These are phyloP conservation scores for Drosophila dives DNA, from an alignment of 2,888 invertebrate genomes.

Conservation along the genomic window DNA sequence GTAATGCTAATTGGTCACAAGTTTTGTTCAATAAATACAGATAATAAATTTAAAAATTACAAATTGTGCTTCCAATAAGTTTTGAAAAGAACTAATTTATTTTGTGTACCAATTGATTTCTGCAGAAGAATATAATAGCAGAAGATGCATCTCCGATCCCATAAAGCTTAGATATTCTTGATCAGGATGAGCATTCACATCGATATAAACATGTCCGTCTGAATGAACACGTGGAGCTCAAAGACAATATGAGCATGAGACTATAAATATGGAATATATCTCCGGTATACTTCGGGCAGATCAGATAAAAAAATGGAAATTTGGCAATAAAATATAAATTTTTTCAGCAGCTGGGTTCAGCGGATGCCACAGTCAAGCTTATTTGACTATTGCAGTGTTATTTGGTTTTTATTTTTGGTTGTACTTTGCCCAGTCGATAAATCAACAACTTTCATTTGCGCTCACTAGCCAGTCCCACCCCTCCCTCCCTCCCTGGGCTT, in stretches of 20 bases:
- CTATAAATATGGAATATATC: not conserved
- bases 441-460: slow-evolving; percentile 59
- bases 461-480: not conserved
- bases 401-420: slow-evolving; percentile 7
- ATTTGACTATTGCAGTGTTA: not conserved
- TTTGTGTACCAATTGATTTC: not conserved
- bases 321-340: not conserved
- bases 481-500: not conserved
- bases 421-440: slow-evolving; percentile 54
- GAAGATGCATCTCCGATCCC: not conserved
- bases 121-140: not conserved
- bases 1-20: not conserved
- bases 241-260: not conserved
- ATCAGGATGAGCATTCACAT: not conserved
- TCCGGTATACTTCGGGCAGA: not conserved
- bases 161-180: not conserved
- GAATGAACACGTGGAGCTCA: not conserved
- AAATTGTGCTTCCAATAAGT: too few relatives aligned
- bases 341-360: not conserved
- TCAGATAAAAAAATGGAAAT: not conserved
- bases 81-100: not conserved
- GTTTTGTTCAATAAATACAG: not conserved
- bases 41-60: not conserved
- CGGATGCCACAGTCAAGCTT: not conserved
- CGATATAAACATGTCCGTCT: not conserved